phyloP scores from a whole-genome alignment of 2,888 invertebrate species.

The Mechanitis mazaeus region DNA sequence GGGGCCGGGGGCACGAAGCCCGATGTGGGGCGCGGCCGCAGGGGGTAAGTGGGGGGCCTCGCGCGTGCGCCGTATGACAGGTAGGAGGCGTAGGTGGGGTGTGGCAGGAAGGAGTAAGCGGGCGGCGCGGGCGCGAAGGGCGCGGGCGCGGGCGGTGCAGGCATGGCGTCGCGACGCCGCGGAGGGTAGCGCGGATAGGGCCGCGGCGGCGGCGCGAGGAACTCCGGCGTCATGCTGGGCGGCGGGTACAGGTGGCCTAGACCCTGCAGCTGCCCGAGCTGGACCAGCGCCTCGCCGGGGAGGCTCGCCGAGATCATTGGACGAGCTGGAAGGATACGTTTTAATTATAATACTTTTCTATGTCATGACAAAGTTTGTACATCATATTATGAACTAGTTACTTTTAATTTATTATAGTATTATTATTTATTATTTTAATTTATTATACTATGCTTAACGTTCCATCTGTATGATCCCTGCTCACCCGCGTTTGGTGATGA shows the following conservation, averaged over 20 bases:
- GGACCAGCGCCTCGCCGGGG: slow-evolving; percentile 80
- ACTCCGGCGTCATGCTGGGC: slow-evolving; percentile 76
- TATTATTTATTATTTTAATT: too few relatives aligned
- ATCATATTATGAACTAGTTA: too few relatives aligned
- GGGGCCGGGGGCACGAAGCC: slow-evolving; percentile 67
- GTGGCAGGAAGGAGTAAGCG: slow-evolving; percentile 66
- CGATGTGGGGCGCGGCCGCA: slow-evolving; percentile 61
- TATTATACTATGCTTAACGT: slow-evolving; percentile 10
- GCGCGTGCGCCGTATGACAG: slow-evolving; percentile 63
- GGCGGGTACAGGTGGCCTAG: slow-evolving; percentile 74
- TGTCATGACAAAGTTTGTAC: too few relatives aligned
- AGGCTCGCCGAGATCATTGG: slow-evolving; percentile 82
- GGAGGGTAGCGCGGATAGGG: slow-evolving; percentile 75
- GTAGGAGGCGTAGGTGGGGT: slow-evolving; percentile 62
- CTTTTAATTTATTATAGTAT: too few relatives aligned
- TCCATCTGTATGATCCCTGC: slow-evolving; percentile 52
- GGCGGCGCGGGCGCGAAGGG: slow-evolving; percentile 51
- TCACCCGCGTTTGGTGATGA: slow-evolving; percentile 46
- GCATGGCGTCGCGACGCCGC: slow-evolving; percentile 56
- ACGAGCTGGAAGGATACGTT: slow-evolving; percentile 61
- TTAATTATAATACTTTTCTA: too few relatives aligned
- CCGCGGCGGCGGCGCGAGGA: slow-evolving; percentile 81
- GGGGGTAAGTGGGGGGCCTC: slow-evolving; percentile 53
- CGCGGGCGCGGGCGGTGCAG: slow-evolving; percentile 49
- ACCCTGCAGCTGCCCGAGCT: slow-evolving; percentile 72